A percentile compares a stretch with the other conserved stretches of the same genome.
Evolutionary conservation across 2,113 vertebrate species (phyloP).

Genomic region (Herpailurus yagouaroundi): DNA sequence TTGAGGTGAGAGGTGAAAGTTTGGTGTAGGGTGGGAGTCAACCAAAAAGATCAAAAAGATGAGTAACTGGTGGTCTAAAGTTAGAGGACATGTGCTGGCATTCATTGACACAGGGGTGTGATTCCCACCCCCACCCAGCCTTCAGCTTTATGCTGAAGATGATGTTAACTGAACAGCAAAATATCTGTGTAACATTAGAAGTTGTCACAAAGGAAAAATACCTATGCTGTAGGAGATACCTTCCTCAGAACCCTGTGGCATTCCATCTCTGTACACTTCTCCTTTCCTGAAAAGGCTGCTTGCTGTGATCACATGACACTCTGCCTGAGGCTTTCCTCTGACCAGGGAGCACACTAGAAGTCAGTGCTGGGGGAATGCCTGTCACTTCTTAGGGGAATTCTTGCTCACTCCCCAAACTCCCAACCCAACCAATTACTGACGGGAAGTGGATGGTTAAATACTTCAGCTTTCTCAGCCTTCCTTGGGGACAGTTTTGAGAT

Average conservation of each 20-base stretch:
- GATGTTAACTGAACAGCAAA: constrained; percentile 30
- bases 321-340: background rate
- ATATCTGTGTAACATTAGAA: background rate
- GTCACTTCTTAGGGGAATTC: background rate
- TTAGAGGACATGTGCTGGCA: background rate
- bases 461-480: background rate
- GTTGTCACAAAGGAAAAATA: constrained; percentile 2
- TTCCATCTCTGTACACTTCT: background rate
- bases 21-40: background rate
- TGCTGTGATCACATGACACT: background rate
- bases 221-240: background rate
- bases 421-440: background rate
- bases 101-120: background rate
- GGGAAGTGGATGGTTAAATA: background rate
- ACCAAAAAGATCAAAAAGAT: background rate
- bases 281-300: background rate
- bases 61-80: background rate
- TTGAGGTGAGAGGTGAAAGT: background rate
- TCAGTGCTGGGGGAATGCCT: background rate
- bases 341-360: background rate
- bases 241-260: background rate
- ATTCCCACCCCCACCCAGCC: background rate
- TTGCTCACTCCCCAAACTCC: background rate
- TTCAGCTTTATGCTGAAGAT: background rate
- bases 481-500: background rate